Evolutionary conservation across 2,888 invertebrate genomes (phyloP), one percentile per base, ranked within the genome.

Genomic region (Mythimna impura): DNA sequence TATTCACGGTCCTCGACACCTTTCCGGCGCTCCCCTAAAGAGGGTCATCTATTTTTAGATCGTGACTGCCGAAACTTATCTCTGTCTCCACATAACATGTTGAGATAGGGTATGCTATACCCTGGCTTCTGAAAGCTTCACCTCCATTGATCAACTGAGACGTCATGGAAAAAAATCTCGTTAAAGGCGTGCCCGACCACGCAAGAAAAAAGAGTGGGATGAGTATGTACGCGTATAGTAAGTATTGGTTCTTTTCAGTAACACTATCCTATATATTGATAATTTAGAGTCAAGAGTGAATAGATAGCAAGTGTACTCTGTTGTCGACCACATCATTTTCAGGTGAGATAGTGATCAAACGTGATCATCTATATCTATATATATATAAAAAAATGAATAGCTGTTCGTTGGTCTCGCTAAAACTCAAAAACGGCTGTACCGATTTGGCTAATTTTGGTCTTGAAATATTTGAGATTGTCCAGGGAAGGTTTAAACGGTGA

Each of bases 11-110:
- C 54, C 64, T 65, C 40, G 50, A 20, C 55, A 65, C 64, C 50
- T 55, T 25, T 8, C 34, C 60, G 54, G n/a, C 52, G 36, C 50
- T 52, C 52, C 25, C 10, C 12, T 5, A 73, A 67, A 63, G 17
- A 47, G 54, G 76, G 78, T 78, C 64, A 61, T 7, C 71, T 76
- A 76, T 78, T 61, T 76, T 71, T 78, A 78, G 71, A n/a, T 12
- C 10, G 8, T 4, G 17, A 43, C 36, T 34, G n/a, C 43, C 43
- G 30, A 57, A 67, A 34, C 63, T 60, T 64, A 54, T 22, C 55
- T 25, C 52, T 36, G 65, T 40, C 25, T 47, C 10, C 52, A 25
- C 52, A 14, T 12, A 60, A 36, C 8, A 60, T 40, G 7, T 22
- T 40, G 40, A 22, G 22, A 6, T 60, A 14, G 5, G 60, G n/a